Evolutionary conservation across 2,113 vertebrate genomes (phyloP), one percentile per base, ranked within the genome.

Genomic region (Cavia porcellus): DNA sequence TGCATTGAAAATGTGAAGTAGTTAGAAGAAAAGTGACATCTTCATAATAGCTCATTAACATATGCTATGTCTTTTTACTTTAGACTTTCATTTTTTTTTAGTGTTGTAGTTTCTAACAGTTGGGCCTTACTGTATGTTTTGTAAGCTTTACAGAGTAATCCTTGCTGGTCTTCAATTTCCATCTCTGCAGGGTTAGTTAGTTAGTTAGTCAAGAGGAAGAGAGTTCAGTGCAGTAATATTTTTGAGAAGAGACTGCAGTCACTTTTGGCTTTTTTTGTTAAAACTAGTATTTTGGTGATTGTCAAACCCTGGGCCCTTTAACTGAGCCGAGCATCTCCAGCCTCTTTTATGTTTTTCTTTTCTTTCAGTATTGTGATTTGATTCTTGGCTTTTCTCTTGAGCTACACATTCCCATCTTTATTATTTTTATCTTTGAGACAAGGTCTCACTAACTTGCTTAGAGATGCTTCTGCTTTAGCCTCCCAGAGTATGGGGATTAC

Each of bases 111-210:
- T 95, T 89, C 86, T 57, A 77, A 24, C 55, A 86, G 12, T 38
- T 92, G 68, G 13, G 22, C 82, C 35, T 84, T 94, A 47, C 35
- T 61, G 25, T 81, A 6, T 80, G 15, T 84, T 92, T 92, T 93
- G 6, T 91, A 87, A 81, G 15, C 32, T 70, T 86, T 62, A 75
- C 57, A 61, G 30, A 70, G n/a, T 81, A 59, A 9, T 12, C 38
- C 15, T 19, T 61, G 57, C 82, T 42, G 2, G 47, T 85, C 15
- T 85, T 30, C 25, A 57, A 9, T 84, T 84, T 72, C 22, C 13
- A 7, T n/a, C 35, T 82, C 38, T 59, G 28, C 30, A 12, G 22
- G 74, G 50, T 84, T 57, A 61, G 38, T n/a, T 55, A 74, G 66
- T 32, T 62, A n/a, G 45, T 35, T 32, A 14, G 17, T 20, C 17